Conservation (phyloP, 1,140 invertebrate genomes). For the Monochamus saltuarius region DNA sequence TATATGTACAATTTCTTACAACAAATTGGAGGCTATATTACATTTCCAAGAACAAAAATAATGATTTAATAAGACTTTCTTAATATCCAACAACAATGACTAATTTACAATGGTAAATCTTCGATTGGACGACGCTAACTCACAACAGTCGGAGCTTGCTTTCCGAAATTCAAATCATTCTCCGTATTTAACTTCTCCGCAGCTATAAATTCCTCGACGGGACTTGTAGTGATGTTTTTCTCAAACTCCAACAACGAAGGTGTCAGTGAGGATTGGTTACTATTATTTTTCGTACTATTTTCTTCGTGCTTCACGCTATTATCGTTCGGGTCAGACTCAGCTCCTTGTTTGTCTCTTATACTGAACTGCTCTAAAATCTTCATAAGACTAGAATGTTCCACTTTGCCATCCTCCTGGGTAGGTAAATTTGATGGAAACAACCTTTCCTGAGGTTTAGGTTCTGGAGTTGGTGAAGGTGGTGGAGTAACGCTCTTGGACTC, state of each 20-base stretch:
- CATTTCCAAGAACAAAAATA: too few relatives aligned
- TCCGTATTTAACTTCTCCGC: slow-evolving; percentile 30
- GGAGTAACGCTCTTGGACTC: slow-evolving; percentile 36
- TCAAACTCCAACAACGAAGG: slow-evolving; percentile 32
- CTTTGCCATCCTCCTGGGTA: slow-evolving; percentile 23
- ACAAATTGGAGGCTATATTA: too few relatives aligned
- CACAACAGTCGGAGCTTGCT: too few relatives aligned
- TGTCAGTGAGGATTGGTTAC: slow-evolving; percentile 22
- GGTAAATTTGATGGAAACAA: background rate
- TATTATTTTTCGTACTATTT: slow-evolving; percentile 7
- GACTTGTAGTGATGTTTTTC: slow-evolving; percentile 24
- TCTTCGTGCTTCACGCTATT: slow-evolving; percentile 18
- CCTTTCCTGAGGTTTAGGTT: slow-evolving; percentile 4
- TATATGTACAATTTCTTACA: too few relatives aligned
- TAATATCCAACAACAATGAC: too few relatives aligned
- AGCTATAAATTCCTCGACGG: slow-evolving; percentile 36
- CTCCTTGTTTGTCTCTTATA: slow-evolving; percentile 35
- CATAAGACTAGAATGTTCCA: slow-evolving; percentile 45
- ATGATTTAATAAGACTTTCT: too few relatives aligned
- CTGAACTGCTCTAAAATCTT: slow-evolving; percentile 44
- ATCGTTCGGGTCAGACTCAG: background rate
- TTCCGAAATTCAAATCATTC: slow-evolving; percentile 1
- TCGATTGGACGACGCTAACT: too few relatives aligned
- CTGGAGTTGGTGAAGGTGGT: slow-evolving; percentile 35
- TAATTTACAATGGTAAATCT: too few relatives aligned